Percentiles rank a stretch among this genome's conserved stretches.
Evolutionary conservation across 2,797 vertebrate genomes (phyloP).

Genomic region (Phataginus tricuspis): DNA sequence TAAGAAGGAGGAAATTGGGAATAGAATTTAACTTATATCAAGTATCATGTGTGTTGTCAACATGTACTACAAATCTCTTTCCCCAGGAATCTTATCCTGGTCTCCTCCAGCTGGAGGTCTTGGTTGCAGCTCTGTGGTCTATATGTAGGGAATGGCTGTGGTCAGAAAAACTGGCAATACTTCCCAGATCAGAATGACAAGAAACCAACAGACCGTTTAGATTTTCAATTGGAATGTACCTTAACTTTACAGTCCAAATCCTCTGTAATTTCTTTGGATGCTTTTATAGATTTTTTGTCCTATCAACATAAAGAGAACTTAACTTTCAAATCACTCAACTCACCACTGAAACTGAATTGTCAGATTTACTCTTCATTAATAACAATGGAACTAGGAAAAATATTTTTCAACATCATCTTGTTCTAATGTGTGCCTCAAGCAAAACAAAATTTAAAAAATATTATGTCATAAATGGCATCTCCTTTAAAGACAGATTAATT

Average conservation of each 20-base stretch:
- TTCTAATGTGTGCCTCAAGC: not conserved
- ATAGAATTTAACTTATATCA: not conserved
- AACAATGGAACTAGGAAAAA: not conserved
- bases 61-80: not conserved
- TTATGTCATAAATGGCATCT: not conserved
- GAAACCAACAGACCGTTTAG: not conserved
- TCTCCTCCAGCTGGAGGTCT: not conserved
- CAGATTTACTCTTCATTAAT: not conserved
- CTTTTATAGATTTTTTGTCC: not conserved
- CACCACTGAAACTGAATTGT: not conserved
- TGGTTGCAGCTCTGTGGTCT: not conserved
- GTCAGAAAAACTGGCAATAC: not conserved
- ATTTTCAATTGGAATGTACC: not conserved
- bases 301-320: not conserved
- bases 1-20: not conserved
- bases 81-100: not conserved
- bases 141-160: not conserved
- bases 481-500: not conserved
- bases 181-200: constrained; percentile 13
- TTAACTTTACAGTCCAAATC: not conserved
- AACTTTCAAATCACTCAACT: constrained; percentile 11
- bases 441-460: not conserved
- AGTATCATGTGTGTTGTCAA: not conserved
- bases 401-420: not conserved
- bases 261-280: not conserved